Evolutionary conservation across 1,140 invertebrate species (phyloP), one percentile per base, ranked within the genome.

Genomic region (Zaprionus kolodkinae): DNA sequence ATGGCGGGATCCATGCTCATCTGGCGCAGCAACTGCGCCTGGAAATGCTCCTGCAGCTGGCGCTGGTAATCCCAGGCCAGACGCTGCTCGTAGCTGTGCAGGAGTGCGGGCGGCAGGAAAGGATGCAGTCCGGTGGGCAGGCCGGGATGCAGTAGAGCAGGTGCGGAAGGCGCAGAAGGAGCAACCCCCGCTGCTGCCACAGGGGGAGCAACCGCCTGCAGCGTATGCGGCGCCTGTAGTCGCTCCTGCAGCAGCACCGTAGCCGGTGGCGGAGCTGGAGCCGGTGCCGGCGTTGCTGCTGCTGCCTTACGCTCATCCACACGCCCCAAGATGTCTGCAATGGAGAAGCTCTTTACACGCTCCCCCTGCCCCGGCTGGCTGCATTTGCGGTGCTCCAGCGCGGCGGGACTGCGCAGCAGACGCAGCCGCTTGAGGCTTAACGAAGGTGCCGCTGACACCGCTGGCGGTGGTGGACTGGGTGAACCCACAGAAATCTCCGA

Each of bases 261-360:
- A 50, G 45, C 30, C 2, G 13, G 5, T 6, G 33, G n/a, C 9
- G 72, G 38, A 50, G 45, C 30, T 1, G 13, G 5, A 4, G 33
- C 21, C 9, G 72, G 38, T 10, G 57, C 60, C 7, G 57, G 61
- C 25, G 60, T 33, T 21, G 21, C 21, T 21, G 21, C 21, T 21
- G 68, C n/a, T 43, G 68, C 13, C 11, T 72, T 50, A 1, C 52
- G 43, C 2, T 83, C 80, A 45, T 77, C 48, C 0, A 38, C 61
- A 10, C 93, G 97, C 95, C 88, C 96, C 96, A 71, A 98, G 79
- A 99, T 98, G 93, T 99, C 98, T 78, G 96, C 94, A 63, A 99
- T 99, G 57, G 97, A 97, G 93, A 99, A 99, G 79, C 97, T 97
- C 91, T 97, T 97, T 33, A 98, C 96, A 12, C 96, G 96, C 13